Evolutionary conservation across 2,113 vertebrate genomes (phyloP).

Genomic region (Reinhardtius hippoglossoides): DNA sequence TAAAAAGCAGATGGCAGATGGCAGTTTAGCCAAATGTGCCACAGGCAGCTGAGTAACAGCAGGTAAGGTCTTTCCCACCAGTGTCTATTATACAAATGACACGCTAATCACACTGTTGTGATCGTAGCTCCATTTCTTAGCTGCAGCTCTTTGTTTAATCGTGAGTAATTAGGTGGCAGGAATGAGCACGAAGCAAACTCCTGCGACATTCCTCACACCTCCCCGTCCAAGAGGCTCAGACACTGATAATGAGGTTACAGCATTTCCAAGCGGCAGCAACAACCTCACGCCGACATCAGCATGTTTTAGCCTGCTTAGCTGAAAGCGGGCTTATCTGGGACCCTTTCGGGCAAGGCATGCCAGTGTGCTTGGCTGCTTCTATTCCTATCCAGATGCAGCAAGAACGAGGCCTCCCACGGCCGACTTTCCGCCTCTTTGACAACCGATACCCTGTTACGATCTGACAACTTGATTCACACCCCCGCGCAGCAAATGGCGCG

Average conservation of each 20-base stretch:
- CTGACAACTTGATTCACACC: conserved; percentile 69
- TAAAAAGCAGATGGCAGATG: background rate
- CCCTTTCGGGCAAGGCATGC: conserved; percentile 37
- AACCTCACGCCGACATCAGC: conserved; percentile 51
- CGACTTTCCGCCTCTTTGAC: conserved; percentile 61
- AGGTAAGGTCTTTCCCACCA: background rate
- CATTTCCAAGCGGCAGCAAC: conserved; percentile 44
- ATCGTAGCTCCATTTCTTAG: background rate
- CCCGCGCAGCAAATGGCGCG: conserved; percentile 23
- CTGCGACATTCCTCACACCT: conserved; percentile 47
- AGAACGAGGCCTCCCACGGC: conserved; percentile 54
- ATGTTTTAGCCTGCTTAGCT: conserved; percentile 53
- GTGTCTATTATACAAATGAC: background rate
- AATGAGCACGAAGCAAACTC: conserved; percentile 28
- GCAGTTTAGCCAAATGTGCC: no score
- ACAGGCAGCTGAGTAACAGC: background rate
- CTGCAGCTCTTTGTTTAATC: background rate
- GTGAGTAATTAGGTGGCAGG: conserved; percentile 3
- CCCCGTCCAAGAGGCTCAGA: conserved; percentile 28
- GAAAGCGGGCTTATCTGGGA: conserved; percentile 56
- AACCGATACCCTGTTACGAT: conserved; percentile 70
- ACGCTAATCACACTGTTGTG: background rate
- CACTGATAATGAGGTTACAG: conserved; percentile 71
- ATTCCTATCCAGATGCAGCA: conserved; percentile 67
- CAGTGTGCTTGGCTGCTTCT: conserved; percentile 45